Evolutionary conservation across 2,797 vertebrate genomes (phyloP), one percentile per base, ranked within the genome.

Genomic region (Enteromius anoplus): DNA sequence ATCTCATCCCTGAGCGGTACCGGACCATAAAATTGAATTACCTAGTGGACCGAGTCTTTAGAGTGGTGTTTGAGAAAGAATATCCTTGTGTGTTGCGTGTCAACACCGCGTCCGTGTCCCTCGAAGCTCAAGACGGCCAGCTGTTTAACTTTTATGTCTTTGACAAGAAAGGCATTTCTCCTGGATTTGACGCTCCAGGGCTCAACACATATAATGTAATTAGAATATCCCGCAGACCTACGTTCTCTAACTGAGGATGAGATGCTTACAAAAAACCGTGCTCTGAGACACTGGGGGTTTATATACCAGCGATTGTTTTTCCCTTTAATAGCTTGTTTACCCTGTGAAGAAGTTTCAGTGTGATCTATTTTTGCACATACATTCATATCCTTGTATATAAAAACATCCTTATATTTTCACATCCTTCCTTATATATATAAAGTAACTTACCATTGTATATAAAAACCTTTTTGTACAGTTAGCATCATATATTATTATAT

Each of bases 51-150:
- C 93, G 97, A 0, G 94, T 98, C 49, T 98, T 98, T 91, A 96
- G 94, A 85, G 96, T 98, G 5, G 95, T 96, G n/a, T 97, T 99
- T 87, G 96, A 97, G 45, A 96, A 95, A 76, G 95, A 96, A 86
- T 99, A 97, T 87, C 98, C 97, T 0, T 98, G 98, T 83, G 91
- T 96, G 58, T 91, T 99, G 78, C 92, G 82, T 26, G 92, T 98
- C 1, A 95, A 96, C n/a, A 93, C 96, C 0, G 94, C 96, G 29
- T 96, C 97, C 0, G 95, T 99, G 40, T 97, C 97, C 0, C 92
- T 99, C 11, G 97, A 99, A 90, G 96, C 96, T 1, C 97, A 98
- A 81, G 97, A 99, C 0, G 96, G 97, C 15, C 97, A 99, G 75
- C 93, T 99, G 3, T 97, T 98, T 68, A 96, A 96, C 89, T 98